Percentiles rank a stretch among this genome's conserved stretches.
Conservation (phyloP, 2,888 invertebrate genomes). For the Chromoteleia sp. region DNA sequence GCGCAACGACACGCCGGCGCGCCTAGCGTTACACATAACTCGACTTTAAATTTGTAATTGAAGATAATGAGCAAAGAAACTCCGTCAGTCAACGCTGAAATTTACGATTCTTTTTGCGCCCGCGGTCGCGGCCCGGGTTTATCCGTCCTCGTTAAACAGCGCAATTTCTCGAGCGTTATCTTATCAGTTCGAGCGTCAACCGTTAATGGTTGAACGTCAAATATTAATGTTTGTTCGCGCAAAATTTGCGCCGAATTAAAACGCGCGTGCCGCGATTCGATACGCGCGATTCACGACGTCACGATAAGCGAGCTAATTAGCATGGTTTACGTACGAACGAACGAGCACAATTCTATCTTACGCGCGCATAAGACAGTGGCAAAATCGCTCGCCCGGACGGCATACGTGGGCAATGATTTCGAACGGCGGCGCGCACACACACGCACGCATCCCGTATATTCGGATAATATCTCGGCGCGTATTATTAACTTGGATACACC, state of each 20-base stretch:
- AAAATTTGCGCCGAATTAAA: slow-evolving; percentile 29
- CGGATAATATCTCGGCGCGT: slow-evolving; percentile 73
- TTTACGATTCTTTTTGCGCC: slow-evolving; percentile 20
- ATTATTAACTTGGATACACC: slow-evolving; percentile 74
- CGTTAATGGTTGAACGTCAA: too few species aligned
- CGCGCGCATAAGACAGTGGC: slow-evolving; percentile 39
- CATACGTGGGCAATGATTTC: slow-evolving; percentile 53
- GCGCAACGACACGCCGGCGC: background rate
- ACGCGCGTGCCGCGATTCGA: slow-evolving; percentile 15
- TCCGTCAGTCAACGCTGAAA: background rate
- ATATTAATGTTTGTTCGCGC: too few species aligned
- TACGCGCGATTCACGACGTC: slow-evolving; percentile 23
- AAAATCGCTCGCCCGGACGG: slow-evolving; percentile 13
- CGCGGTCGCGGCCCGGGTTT: background rate
- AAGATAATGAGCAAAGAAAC: slow-evolving; percentile 32
- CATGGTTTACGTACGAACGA: slow-evolving; percentile 40
- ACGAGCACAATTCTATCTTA: slow-evolving; percentile 42
- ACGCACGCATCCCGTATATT: slow-evolving; percentile 65
- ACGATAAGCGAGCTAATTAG: slow-evolving; percentile 50
- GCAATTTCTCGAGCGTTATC: slow-evolving; percentile 41
- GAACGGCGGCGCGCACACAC: slow-evolving; percentile 44
- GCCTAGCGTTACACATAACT: slow-evolving; percentile 10
- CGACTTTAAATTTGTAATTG: slow-evolving; percentile 25
- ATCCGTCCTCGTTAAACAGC: background rate
- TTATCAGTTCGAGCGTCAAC: slow-evolving; percentile 29